phyloP scores from a whole-genome alignment of 1,140 invertebrate genomes.

The Batillaria attramentaria region DNA sequence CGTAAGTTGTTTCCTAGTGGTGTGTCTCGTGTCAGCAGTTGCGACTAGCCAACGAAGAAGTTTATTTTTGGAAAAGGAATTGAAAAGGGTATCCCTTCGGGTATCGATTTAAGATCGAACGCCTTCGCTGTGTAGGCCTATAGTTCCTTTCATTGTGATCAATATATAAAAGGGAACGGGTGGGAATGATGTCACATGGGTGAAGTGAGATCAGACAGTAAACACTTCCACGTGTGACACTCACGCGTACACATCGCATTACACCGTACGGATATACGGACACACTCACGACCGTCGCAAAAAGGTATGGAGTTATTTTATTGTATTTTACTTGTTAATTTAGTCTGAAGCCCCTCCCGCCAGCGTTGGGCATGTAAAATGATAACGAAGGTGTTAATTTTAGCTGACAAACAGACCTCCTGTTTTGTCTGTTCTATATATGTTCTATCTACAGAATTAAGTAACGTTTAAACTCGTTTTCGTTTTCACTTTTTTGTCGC shows the following conservation, averaged over 20 bases:
- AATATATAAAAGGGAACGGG: neutral
- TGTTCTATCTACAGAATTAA: too few species aligned
- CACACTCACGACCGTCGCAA: neutral
- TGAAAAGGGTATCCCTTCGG: neutral
- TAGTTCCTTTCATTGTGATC: too few species aligned
- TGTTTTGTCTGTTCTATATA: too few species aligned
- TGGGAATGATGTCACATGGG: neutral
- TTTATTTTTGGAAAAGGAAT: neutral
- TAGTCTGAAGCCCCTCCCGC: too few species aligned
- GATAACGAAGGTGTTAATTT: neutral
- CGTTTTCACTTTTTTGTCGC: too few species aligned
- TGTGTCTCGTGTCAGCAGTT: neutral
- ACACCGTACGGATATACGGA: neutral
- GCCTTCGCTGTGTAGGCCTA: neutral
- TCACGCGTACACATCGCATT: neutral
- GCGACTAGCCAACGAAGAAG: neutral
- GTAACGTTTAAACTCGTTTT: too few species aligned
- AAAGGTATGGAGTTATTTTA: neutral
- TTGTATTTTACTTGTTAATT: neutral
- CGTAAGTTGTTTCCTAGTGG: neutral
- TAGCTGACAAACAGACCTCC: neutral
- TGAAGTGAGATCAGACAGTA: neutral
- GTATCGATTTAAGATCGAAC: conserved; percentile 9
- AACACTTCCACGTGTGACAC: neutral
- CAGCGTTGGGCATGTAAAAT: neutral